Base-by-base conservation (phyloP, 2,888 invertebrate species). In the Orchestes rusci region DNA sequence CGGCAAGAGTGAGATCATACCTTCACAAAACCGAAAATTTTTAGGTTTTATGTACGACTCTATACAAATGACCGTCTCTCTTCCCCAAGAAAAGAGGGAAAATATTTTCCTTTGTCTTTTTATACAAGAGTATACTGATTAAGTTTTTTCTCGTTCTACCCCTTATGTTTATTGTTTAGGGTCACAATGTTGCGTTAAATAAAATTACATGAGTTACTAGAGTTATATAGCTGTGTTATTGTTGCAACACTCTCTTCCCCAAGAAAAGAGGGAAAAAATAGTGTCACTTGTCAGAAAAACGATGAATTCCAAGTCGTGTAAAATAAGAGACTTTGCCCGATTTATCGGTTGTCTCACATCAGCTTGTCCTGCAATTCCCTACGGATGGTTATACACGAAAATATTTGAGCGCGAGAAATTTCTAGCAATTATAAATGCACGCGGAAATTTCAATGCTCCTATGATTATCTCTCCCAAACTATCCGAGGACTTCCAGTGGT, bases 1-100 rank as follows among this genome's bases (percentile, higher is more conserved):
- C n/a, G 37, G 47, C 8, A 53, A 55, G 41, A 52, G 51, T 35
- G 13, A 19, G 1, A 16, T 52, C 12, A 28, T 27, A 4, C 55
- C 55, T n/a, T n/a, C n/a, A n/a, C n/a, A n/a, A n/a, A n/a, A 8
- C 7, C 23, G 8, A 23, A 23, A 23, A 23, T 23, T 23, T 8
- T 23, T 23, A 23, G 23, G 23, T 23, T 23, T 23, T 23, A 7
- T 5, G 23, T 23, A 23, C 23, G 23, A 23, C 8, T 23, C 23
- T n/a, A n/a, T n/a, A n/a, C n/a, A n/a, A n/a, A n/a, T n/a, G n/a
- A n/a, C n/a, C n/a, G n/a, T n/a, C n/a, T n/a, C n/a, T n/a, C n/a
- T n/a, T n/a, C n/a, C n/a, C n/a, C n/a, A n/a, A n/a, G n/a, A n/a
- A n/a, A n/a, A n/a, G n/a, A n/a, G n/a, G n/a, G n/a, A n/a, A n/a